Percentiles rank a stretch among this genome's conserved stretches.
phyloP scores from a whole-genome alignment of 2,888 invertebrate species.

The Iphiclides podalirius region DNA sequence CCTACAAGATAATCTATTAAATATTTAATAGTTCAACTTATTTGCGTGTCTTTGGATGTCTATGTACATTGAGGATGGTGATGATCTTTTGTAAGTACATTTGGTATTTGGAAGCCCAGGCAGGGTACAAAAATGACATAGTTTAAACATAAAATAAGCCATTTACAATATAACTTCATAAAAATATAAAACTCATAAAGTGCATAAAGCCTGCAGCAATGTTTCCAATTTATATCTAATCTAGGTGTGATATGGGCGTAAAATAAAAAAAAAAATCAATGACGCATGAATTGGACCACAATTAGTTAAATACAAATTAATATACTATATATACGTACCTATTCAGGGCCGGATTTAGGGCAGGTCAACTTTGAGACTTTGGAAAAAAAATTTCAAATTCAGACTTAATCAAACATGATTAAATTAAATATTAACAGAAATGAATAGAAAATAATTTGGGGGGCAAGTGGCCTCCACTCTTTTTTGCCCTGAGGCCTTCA shows the following conservation, averaged over 20 bases:
- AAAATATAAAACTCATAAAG: slow-evolving; percentile 17
- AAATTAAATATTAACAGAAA: no score
- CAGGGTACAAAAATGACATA: slow-evolving; percentile 17
- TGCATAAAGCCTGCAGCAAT: slow-evolving; percentile 6
- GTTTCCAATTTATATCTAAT: slow-evolving; percentile 12
- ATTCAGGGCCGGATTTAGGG: no score
- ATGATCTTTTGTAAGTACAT: slow-evolving; percentile 21
- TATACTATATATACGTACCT: slow-evolving; percentile 3
- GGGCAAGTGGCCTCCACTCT: no score
- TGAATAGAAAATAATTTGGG: no score
- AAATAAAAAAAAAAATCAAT: slow-evolving; percentile 1
- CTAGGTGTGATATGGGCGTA: slow-evolving; percentile 7
- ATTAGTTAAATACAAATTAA: slow-evolving; percentile 16
- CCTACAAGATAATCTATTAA: slow-evolving; percentile 18
- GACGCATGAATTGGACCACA: slow-evolving; percentile 21
- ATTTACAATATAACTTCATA: slow-evolving; percentile 12
- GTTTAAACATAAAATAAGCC: slow-evolving; percentile 13
- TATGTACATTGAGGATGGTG: slow-evolving; percentile 16
- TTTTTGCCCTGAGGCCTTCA: no score
- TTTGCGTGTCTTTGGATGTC: slow-evolving; percentile 20
- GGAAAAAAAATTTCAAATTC: no score
- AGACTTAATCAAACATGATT: no score
- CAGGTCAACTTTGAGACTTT: no score
- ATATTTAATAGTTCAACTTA: slow-evolving; percentile 20
- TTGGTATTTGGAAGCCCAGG: slow-evolving; percentile 23